Evolutionary conservation across 2,113 vertebrate species (phyloP).

Genomic region (Gopherus flavomarginatus): DNA sequence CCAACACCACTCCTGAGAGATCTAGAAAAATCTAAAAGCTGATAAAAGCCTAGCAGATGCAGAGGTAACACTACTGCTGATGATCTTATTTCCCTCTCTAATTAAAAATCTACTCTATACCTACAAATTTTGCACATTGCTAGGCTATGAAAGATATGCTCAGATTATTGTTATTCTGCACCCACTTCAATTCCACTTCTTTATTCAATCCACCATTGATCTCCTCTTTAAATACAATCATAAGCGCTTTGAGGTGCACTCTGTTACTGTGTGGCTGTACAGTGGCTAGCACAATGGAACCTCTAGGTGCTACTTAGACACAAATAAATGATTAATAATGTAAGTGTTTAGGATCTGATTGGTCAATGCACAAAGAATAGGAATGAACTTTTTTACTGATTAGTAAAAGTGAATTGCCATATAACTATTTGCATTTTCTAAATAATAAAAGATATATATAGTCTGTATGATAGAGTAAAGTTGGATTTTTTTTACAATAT

Average conservation of each 20-base stretch:
- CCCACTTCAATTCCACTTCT: background rate
- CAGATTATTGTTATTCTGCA: background rate
- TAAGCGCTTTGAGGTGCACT: rapidly evolving
- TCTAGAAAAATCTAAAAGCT: no score
- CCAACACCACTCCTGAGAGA: no score
- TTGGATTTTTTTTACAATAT: background rate
- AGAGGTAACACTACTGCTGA: background rate
- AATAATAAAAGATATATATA: background rate
- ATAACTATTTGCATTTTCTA: background rate
- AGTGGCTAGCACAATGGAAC: rapidly evolving
- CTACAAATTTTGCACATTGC: rapidly evolving
- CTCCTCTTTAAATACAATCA: rapidly evolving
- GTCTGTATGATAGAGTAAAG: background rate
- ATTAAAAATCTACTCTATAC: background rate
- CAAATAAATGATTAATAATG: background rate
- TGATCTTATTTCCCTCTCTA: background rate
- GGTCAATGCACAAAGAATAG: rapidly evolving
- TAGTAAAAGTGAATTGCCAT: background rate
- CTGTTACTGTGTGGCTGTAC: background rate
- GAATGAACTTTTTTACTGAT: background rate
- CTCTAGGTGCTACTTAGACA: background rate
- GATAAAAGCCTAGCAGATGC: background rate
- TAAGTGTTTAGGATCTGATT: background rate
- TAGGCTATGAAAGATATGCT: background rate
- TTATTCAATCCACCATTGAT: rapidly evolving